These are phyloP conservation scores for Tiliacea citrago DNA, from an alignment of 2,888 invertebrate genomes.

Conservation along the genomic window DNA sequence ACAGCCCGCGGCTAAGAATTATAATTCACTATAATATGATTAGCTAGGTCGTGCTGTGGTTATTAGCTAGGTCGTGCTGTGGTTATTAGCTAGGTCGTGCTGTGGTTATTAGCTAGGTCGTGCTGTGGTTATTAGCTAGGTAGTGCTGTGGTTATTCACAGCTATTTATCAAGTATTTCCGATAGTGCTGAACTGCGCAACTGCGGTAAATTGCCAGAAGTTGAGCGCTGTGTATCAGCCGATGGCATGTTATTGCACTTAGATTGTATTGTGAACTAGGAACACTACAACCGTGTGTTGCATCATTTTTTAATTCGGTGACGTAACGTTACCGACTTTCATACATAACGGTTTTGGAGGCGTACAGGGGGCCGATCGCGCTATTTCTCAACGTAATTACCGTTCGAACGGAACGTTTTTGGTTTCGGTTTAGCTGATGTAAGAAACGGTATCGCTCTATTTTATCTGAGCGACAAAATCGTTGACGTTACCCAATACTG, in stretches of 20 bases:
- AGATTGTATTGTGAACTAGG: conserved; percentile 1
- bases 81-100: conserved; percentile 31
- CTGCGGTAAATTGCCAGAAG: conserved; percentile 35
- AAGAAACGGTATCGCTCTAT: no score
- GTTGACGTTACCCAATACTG: no score
- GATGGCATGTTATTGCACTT: conserved; percentile 43
- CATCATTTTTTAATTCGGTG: neutral
- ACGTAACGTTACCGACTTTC: neutral
- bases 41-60: conserved; percentile 4
- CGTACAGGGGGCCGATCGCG: no score
- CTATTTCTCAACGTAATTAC: no score
- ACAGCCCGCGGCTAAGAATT: conserved; percentile 12
- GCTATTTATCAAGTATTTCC: conserved; percentile 40
- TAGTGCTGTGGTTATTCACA: conserved; percentile 9
- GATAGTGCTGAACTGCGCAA: conserved; percentile 28
- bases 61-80: conserved; percentile 30
- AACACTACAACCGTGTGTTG: no score
- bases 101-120: conserved; percentile 31
- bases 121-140: conserved; percentile 31
- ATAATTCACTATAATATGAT: conserved; percentile 1
- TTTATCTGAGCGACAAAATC: no score
- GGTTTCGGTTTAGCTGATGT: no score
- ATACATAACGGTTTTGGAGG: neutral
- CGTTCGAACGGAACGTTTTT: no score
- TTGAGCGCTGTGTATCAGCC: conserved; percentile 19